Evolutionary conservation across 1,140 invertebrate species (phyloP), one percentile per base, ranked within the genome.

Genomic region (Heterodera carotae): DNA sequence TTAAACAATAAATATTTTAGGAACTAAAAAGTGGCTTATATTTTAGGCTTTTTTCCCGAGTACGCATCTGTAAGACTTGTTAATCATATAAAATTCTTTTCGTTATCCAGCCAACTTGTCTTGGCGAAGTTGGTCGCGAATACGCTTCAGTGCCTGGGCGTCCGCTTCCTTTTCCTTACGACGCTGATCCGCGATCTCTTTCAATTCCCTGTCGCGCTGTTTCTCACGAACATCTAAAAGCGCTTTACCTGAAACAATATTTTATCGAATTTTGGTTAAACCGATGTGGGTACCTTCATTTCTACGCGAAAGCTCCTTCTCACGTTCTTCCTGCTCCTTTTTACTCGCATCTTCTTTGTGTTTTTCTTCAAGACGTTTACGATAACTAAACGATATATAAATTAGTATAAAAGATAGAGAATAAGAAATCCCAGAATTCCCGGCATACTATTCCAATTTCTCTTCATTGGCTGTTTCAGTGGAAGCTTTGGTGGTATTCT

Each of bases 151-250:
- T n/a, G 78, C 69, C 18, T 27, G 25, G 31, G 79, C 68, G 48
- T 79, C 78, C 10, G 29, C 78, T 5, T 81, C 76, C 48, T 79
- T 79, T 75, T 79, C 34, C 2, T 68, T 60, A 25, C 78, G 78
- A 18, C 79, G 78, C 29, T 67, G 39, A 31, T 79, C 78, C 22
- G 69, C 56, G 15, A 78, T 78, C 39, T 79, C 78, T 25, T 34
- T 27, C 68, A 79, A 12, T 56, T 79, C 78, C 25, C 79, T 60
- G 12, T 79, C 78, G 29, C 66, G 53, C 56, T 79, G 78, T 56
- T 79, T 79, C 43, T 79, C 78, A 36, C 68, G 62, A n/a, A 56
- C 8, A 22, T 78, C 77, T 62, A 53, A 34, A 62, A 79, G 39
- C 6, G 68, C 25, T 69, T 81, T 79, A 12, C 79, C 77, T 79